Percentiles rank a stretch among this genome's conserved stretches.
Evolutionary conservation across 2,113 vertebrate species (phyloP).

Genomic region (Festucalex cinctus): DNA sequence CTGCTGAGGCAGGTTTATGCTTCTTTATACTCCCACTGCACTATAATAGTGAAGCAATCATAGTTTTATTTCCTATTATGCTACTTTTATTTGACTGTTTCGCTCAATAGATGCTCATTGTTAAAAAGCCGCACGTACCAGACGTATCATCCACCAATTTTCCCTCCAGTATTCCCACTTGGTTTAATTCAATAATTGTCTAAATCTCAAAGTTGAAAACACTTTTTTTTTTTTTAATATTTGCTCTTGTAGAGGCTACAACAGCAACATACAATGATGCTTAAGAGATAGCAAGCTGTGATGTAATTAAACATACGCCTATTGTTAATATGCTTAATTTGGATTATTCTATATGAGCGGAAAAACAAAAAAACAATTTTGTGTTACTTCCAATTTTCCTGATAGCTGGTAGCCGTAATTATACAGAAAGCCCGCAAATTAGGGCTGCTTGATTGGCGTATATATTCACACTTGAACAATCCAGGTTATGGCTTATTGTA

Average conservation of each 20-base stretch:
- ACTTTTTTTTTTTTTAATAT: background rate
- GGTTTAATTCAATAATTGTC: background rate
- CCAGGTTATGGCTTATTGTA: conserved; percentile 14
- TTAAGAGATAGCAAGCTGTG: background rate
- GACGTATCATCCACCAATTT: background rate
- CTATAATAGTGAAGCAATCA: background rate
- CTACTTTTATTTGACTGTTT: background rate
- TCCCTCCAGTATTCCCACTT: background rate
- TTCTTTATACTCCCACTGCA: background rate
- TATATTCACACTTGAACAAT: conserved; percentile 12
- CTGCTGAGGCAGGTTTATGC: background rate
- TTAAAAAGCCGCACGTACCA: background rate
- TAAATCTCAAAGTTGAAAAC: background rate
- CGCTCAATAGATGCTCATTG: background rate
- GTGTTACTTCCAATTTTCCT: background rate
- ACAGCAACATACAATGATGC: background rate
- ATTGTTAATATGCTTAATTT: background rate
- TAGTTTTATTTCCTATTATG: background rate
- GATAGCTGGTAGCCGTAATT: background rate
- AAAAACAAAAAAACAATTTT: background rate
- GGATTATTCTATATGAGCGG: background rate
- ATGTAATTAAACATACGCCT: background rate
- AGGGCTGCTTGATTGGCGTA: background rate
- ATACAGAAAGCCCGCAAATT: background rate
- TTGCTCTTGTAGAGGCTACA: background rate